Conservation (phyloP, 2,113 vertebrate genomes). For the Physeter macrocephalus region DNA sequence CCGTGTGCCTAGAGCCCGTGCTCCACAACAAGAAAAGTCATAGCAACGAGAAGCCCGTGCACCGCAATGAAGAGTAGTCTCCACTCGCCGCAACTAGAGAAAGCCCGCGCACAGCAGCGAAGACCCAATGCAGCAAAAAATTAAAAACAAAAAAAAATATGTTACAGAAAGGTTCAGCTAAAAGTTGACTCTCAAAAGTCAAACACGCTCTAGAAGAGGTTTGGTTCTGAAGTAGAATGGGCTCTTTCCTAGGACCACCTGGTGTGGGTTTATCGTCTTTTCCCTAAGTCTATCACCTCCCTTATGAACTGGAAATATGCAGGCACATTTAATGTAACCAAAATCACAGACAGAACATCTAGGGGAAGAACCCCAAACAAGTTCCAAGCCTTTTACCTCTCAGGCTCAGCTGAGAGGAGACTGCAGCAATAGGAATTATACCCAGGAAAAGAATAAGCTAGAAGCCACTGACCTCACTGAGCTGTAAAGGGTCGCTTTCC, state of each 20-base stretch:
- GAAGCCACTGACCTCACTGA: background rate
- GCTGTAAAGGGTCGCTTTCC: background rate
- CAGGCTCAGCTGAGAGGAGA: background rate
- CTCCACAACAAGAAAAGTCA: too few species aligned
- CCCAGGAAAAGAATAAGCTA: background rate
- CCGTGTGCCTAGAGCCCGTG: too few species aligned
- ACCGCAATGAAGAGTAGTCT: too few species aligned
- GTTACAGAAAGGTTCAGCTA: background rate
- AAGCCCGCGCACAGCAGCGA: too few species aligned
- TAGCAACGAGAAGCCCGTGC: too few species aligned
- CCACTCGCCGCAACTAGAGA: too few species aligned
- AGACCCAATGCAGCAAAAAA: too few species aligned
- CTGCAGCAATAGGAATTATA: background rate
- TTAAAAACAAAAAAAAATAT: background rate
- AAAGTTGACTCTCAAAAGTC: background rate
- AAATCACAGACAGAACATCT: background rate
- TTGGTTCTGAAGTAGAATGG: background rate
- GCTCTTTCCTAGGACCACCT: background rate
- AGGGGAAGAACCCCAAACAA: background rate
- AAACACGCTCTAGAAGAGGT: background rate
- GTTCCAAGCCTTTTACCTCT: background rate
- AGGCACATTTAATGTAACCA: background rate
- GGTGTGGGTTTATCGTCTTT: background rate
- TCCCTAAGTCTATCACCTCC: background rate
- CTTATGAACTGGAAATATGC: background rate